A percentile compares a stretch with the other conserved stretches of the same genome.
Evolutionary conservation across 2,113 vertebrate species (phyloP).

Genomic region (Fulica atra): DNA sequence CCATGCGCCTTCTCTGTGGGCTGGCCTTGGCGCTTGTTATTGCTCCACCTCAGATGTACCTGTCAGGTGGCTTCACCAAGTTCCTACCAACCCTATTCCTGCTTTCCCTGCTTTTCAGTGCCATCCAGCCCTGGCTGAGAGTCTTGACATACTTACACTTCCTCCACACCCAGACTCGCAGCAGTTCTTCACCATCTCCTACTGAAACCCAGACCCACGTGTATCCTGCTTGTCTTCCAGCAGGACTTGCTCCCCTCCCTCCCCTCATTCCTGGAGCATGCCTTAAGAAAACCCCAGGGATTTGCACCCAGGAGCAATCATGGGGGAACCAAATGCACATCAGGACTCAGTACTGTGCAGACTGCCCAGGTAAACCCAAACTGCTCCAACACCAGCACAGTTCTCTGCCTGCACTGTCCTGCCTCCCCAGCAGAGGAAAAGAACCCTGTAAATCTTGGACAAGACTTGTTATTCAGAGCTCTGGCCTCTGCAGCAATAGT

Average conservation of each 20-base stretch:
- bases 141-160: background rate
- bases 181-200: background rate
- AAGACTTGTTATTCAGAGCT: background rate
- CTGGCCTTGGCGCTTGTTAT: background rate
- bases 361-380: background rate
- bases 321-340: background rate
- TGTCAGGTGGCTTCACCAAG: background rate
- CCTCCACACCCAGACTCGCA: background rate
- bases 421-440: background rate
- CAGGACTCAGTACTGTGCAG: background rate
- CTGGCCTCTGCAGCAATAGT: background rate
- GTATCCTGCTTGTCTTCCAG: background rate
- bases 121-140: background rate
- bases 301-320: background rate
- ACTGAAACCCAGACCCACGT: background rate
- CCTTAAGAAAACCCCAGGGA: background rate
- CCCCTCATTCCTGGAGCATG: background rate
- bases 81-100: background rate
- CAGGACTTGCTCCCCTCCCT: background rate
- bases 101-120: slow-evolving; percentile 27
- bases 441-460: background rate
- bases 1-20: background rate
- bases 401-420: background rate
- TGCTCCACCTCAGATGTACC: background rate
- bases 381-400: background rate